Evolutionary conservation across 1,140 invertebrate species (phyloP), one percentile per base, ranked within the genome.

Genomic region (Zaprionus ghesquierei): DNA sequence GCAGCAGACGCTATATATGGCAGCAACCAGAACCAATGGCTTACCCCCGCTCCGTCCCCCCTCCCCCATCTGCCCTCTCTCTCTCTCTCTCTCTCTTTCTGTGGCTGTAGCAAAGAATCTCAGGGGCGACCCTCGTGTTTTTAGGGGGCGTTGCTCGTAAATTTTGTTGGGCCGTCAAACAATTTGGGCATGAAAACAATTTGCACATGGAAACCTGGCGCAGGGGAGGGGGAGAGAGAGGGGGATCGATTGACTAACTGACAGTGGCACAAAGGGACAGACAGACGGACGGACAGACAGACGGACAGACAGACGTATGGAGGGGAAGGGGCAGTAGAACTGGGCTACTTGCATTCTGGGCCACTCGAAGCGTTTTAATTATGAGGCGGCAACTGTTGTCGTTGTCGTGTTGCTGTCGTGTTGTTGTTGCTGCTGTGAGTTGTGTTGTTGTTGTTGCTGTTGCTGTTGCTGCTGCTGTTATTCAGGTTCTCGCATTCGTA

Each of bases 291-390:
- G n/a, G n/a, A n/a, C n/a, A n/a, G n/a, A n/a, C n/a, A n/a, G n/a
- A n/a, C n/a, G n/a, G n/a, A n/a, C n/a, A n/a, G 29, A 54, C 12
- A 31, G 18, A 12, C n/a, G n/a, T n/a, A n/a, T n/a, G n/a, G n/a
- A n/a, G n/a, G 51, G 1, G 22, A 25, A 12, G 20, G 22, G 22
- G 5, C 9, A 41, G 62, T 31, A 20, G 59, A 41, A 54, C 55
- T 59, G 27, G 50, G 23, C 27, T 29, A 53, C 53, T 66, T 69
- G 82, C 82, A 85, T 85, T 85, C 82, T 87, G 75, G 75, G 81
- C 69, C 81, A 87, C 64, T 78, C 79, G 75, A 75, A 75, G 71
- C 79, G 62, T 81, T 78, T 87, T 85, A 85, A 85, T 85, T 87
- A 85, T 85, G 82, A 86, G 81, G 75, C 82, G 71, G 74, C 71